phyloP scores from a whole-genome alignment of 1,140 invertebrate species.

The Drosophila serrata region DNA sequence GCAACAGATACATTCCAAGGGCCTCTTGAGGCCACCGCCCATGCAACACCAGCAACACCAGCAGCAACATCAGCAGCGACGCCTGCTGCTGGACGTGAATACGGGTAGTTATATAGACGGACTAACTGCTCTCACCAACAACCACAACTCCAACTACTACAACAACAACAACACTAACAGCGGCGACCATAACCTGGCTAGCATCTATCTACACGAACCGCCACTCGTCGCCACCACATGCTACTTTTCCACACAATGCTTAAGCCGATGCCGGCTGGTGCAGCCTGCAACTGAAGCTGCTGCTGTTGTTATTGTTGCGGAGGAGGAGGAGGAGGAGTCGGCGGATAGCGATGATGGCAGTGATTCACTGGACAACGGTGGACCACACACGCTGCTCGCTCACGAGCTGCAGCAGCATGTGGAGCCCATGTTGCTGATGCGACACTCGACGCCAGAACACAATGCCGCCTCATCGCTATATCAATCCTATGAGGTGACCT shows the following conservation, averaged over 20 bases:
- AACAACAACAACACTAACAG: conserved; percentile 54
- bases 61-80: conserved; percentile 61
- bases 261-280: conserved; percentile 34
- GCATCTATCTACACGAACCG: conserved; percentile 59
- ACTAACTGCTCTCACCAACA: conserved; percentile 60
- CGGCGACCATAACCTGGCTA: conserved; percentile 38
- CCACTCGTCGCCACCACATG: conserved; percentile 47
- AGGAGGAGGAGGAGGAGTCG: background rate
- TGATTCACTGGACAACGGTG: conserved; percentile 60
- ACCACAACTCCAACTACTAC: conserved; percentile 41
- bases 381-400: conserved; percentile 53
- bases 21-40: conserved; percentile 64
- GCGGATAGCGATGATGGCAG: conserved; percentile 45
- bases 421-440: conserved; percentile 55
- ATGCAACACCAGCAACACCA: conserved; percentile 43
- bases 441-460: conserved; percentile 67
- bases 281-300: background rate
- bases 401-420: conserved; percentile 65
- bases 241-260: conserved; percentile 70
- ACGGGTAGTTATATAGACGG: conserved; percentile 78
- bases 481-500: conserved; percentile 57
- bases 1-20: conserved; percentile 75
- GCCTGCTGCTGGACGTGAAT: conserved; percentile 76
- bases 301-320: conserved; percentile 30
- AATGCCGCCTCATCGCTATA: conserved; percentile 51